Conservation (phyloP, 2,888 invertebrate species). For the Drosophila setosimentum region DNA sequence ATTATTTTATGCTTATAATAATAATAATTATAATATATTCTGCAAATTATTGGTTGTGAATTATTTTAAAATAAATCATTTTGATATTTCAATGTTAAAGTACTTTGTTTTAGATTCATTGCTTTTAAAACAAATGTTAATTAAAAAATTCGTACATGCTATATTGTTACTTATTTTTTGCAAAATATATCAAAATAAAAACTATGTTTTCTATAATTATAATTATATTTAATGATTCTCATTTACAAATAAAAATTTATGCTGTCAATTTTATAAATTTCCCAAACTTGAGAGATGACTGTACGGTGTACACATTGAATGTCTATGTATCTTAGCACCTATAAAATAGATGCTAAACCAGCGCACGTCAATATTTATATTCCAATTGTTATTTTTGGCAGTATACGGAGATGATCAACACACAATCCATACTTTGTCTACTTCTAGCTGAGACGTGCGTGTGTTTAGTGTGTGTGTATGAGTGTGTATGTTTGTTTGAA, state of each 20-base stretch:
- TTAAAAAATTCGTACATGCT: neutral
- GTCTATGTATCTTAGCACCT: constrained; percentile 68
- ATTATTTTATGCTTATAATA: neutral
- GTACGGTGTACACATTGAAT: constrained; percentile 38
- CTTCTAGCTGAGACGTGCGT: constrained; percentile 33
- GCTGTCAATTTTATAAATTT: no score
- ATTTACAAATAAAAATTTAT: no score
- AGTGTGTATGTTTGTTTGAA: constrained; percentile 43
- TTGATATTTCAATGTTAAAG: no score
- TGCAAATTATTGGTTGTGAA: no score
- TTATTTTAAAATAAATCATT: no score
- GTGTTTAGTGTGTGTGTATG: constrained; percentile 16
- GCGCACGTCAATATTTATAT: constrained; percentile 65
- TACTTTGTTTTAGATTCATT: no score
- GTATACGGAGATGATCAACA: constrained; percentile 51
- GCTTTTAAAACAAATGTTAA: neutral
- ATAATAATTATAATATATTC: neutral
- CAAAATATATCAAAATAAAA: neutral
- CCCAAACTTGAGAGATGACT: neutral
- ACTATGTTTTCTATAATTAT: neutral
- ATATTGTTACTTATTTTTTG: neutral
- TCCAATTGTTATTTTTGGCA: constrained; percentile 75
- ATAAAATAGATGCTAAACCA: constrained; percentile 57
- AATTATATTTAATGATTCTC: neutral
- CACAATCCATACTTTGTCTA: constrained; percentile 41